Base-by-base conservation (phyloP, 2,888 invertebrate genomes). In the Nyleta sp. region DNA sequence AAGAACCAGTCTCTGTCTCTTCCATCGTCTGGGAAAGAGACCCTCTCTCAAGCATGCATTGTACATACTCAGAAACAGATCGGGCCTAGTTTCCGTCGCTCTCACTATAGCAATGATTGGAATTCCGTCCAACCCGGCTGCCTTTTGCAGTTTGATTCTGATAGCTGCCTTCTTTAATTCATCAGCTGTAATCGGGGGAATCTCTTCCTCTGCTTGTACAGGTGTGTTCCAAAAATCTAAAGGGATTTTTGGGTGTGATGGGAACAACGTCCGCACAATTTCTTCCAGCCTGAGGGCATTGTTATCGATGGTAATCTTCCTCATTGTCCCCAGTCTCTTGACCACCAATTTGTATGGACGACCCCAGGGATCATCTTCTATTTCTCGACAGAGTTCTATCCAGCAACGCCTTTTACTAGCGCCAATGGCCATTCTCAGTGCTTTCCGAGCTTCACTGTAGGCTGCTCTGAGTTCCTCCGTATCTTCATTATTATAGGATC, bases 101-200 rank as follows among this genome's bases (percentile, higher is more conserved):
- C 75, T 77, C 0, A 76, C 18, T 0, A 74, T 76, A 7, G 10
- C 28, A 0, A 67, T 17, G 17, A 75, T 81, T 2, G 81, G 81
- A 17, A 84, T 82, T 5, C 67, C 73, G 24, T 83, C 82, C 52
- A 78, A 7, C 0, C 81, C 81, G 5, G 83, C 80, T 0, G 83
- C 80, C 28, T 84, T 84, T 7, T 17, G 53, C 8, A 70, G 76
- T 6, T 78, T 80, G 1, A 81, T 57, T 3, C 42, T 67, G 1
- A 8, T 50, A 6, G 48, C 44, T 1, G 84, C 82, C 35, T 17
- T 28, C 11, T 53, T 10, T n/a, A 82, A 31, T 55, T 82, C 76
- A n/a, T 70, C 75, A 10, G 35, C 2, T 0, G 73, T 78, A 22
- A 80, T 8, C 28, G 10, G 28, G 8, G 28, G 28, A 10, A 28